These are phyloP conservation scores for Drosophila parvula DNA, from an alignment of 1,140 invertebrate species.

Conservation along the genomic window DNA sequence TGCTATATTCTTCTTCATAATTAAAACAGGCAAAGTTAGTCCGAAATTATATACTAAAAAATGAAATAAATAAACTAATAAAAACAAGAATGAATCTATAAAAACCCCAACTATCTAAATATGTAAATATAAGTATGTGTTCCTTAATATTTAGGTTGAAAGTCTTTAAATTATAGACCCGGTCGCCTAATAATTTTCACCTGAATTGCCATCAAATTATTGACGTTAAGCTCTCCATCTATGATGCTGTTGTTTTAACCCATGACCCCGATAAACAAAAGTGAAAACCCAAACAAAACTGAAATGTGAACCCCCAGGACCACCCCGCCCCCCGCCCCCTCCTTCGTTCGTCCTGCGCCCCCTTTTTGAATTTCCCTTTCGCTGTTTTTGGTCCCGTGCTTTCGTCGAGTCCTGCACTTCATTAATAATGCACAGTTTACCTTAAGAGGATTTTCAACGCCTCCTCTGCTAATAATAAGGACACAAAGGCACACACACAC, in stretches of 20 bases:
- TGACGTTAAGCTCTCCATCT: conserved; percentile 12
- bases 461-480: conserved; percentile 77
- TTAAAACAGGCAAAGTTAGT: too few species aligned
- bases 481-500: conserved; percentile 54
- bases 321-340: neutral
- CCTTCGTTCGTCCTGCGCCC: neutral
- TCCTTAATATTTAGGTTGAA: neutral
- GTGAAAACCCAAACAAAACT: conserved; percentile 35
- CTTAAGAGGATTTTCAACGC: conserved; percentile 81
- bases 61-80: too few species aligned
- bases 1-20: too few species aligned
- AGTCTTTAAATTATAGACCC: neutral
- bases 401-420: conserved; percentile 38
- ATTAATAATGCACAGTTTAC: conserved; percentile 81
- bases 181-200: neutral
- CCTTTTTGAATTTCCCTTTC: conserved; percentile 29
- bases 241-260: conserved; percentile 23
- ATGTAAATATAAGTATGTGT: too few species aligned
- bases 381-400: conserved; percentile 13
- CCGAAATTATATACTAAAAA: too few species aligned
- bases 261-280: conserved; percentile 34
- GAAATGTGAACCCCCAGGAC: neutral
- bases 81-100: too few species aligned
- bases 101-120: too few species aligned
- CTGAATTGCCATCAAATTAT: conserved; percentile 11